phyloP scores from a whole-genome alignment of 2,888 invertebrate genomes.

The Hofmannophila pseudospretella region DNA sequence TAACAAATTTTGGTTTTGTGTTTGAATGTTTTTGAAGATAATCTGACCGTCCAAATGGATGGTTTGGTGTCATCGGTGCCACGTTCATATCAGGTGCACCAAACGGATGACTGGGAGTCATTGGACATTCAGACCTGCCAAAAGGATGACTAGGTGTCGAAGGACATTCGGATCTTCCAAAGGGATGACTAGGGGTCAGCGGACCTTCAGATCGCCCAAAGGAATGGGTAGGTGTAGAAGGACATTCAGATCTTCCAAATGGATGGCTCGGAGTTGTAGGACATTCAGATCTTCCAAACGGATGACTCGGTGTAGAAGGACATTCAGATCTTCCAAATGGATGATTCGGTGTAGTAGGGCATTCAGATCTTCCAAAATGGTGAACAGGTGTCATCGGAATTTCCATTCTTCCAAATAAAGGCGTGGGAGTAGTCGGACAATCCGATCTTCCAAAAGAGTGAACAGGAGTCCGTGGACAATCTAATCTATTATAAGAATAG shows the following conservation, averaged over 20 bases:
- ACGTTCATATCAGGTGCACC: slow-evolving; percentile 20
- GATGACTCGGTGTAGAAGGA: slow-evolving; percentile 34
- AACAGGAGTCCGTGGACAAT: slow-evolving; percentile 25
- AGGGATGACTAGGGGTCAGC: slow-evolving; percentile 42
- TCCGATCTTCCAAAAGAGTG: slow-evolving; percentile 26
- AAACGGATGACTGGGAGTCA: slow-evolving; percentile 16
- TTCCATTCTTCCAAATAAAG: slow-evolving; percentile 28
- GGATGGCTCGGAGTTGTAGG: slow-evolving; percentile 39
- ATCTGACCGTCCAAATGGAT: slow-evolving; percentile 30
- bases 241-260: slow-evolving; percentile 41
- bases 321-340: slow-evolving; percentile 37
- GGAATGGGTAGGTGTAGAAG: slow-evolving; percentile 33
- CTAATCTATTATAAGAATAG: slow-evolving; percentile 20
- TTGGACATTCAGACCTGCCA: slow-evolving; percentile 28
- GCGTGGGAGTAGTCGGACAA: slow-evolving; percentile 24
- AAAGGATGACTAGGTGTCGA: slow-evolving; percentile 32
- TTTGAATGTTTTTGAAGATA: slow-evolving; percentile 22
- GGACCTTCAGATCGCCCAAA: slow-evolving; percentile 44
- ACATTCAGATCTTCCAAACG: slow-evolving; percentile 38
- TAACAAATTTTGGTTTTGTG: slow-evolving; percentile 8
- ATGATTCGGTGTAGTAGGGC: slow-evolving; percentile 28
- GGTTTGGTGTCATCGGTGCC: slow-evolving; percentile 27
- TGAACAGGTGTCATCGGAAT: slow-evolving; percentile 28
- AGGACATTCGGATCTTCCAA: slow-evolving; percentile 36
- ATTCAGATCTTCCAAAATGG: slow-evolving; percentile 31